phyloP scores from a whole-genome alignment of 2,113 vertebrate species.

The Perccottus glenii region DNA sequence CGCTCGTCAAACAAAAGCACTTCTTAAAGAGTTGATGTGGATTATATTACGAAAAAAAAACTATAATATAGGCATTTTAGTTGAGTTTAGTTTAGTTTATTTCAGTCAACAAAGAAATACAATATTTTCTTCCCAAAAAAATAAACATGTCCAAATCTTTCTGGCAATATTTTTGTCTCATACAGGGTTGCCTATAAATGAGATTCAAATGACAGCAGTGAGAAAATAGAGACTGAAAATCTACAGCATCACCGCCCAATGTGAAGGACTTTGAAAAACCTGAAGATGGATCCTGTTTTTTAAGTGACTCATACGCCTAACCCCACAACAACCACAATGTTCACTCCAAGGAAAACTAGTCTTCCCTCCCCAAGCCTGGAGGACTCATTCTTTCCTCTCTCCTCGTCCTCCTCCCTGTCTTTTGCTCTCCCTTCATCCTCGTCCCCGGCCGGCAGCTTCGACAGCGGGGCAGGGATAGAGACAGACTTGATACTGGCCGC shows the following conservation, averaged over 20 bases:
- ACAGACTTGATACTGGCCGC: conserved; percentile 81
- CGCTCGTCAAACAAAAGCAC: conserved; percentile 61
- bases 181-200: conserved; percentile 21
- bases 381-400: conserved; percentile 81
- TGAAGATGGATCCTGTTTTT: conserved; percentile 6
- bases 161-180: conserved; percentile 2
- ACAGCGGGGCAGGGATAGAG: conserved; percentile 67
- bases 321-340: conserved; percentile 49
- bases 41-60: conserved; percentile 63
- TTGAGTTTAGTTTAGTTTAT: no score
- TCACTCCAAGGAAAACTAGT: conserved; percentile 69
- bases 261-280: not conserved
- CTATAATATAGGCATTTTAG: conserved; percentile 6
- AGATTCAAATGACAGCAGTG: conserved; percentile 6
- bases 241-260: not conserved
- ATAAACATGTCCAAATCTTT: conserved; percentile 1
- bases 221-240: conserved; percentile 6
- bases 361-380: conserved; percentile 77
- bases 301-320: conserved; percentile 22
- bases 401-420: conserved; percentile 70
- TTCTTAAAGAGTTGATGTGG: conserved; percentile 34
- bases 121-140: no score
- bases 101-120: no score
- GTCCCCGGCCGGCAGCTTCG: conserved; percentile 38
- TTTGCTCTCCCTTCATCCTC: conserved; percentile 46